These are phyloP conservation scores for Puffinus mauretanicus DNA, from an alignment of 2,113 vertebrate species.

Conservation along the genomic window DNA sequence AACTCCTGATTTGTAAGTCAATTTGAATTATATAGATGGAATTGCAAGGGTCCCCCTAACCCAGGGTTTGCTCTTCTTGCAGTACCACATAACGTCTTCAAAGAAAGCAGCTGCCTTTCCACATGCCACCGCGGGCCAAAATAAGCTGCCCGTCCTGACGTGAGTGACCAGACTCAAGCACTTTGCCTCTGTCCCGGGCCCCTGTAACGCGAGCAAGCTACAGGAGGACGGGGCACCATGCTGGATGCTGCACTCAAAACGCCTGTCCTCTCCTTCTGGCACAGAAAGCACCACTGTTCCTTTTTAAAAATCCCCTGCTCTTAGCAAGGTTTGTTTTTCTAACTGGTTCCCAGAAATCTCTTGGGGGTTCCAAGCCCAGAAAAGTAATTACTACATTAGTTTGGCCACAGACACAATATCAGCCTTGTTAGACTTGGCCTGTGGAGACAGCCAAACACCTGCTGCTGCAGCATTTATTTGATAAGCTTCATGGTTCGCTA, in stretches of 20 bases:
- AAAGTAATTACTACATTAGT: conserved; percentile 58
- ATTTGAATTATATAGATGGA: background rate
- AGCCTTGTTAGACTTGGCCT: conserved; percentile 66
- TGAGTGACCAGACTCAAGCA: conserved; percentile 50
- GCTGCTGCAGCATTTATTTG: conserved; percentile 72
- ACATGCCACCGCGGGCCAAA: conserved; percentile 22
- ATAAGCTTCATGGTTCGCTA: conserved; percentile 70
- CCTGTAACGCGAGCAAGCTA: background rate
- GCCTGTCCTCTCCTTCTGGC: conserved; percentile 7
- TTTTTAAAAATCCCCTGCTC: conserved; percentile 49
- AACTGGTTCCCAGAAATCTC: conserved; percentile 70
- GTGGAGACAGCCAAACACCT: conserved; percentile 68
- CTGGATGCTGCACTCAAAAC: background rate
- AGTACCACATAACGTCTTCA: conserved; percentile 33
- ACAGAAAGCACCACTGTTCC: conserved; percentile 46
- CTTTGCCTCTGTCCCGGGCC: conserved; percentile 31
- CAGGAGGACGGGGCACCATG: background rate
- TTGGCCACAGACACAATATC: conserved; percentile 57
- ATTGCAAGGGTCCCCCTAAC: background rate
- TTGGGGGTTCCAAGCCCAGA: conserved; percentile 59
- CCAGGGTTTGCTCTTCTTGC: conserved; percentile 27
- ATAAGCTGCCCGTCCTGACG: conserved; percentile 56
- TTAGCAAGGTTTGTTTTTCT: conserved; percentile 69
- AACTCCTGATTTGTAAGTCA: background rate
- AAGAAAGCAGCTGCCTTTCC: conserved; percentile 68